A percentile compares a stretch with the other conserved stretches of the same genome.
phyloP scores from a whole-genome alignment of 2,113 vertebrate genomes.

The Apeltes quadracus region DNA sequence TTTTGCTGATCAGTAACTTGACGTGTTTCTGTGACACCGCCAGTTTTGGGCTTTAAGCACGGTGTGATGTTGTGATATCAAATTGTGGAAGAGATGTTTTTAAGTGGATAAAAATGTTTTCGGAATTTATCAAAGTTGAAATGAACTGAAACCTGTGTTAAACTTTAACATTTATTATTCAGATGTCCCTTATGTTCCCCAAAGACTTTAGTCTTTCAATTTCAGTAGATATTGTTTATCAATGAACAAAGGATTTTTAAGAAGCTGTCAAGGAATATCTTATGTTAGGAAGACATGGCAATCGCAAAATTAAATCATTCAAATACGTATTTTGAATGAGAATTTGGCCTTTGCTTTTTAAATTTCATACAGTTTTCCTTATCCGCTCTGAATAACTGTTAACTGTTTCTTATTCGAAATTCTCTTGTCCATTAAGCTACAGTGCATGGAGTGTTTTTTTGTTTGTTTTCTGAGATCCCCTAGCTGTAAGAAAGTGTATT shows the following conservation, averaged over 20 bases:
- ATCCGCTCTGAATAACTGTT: background rate
- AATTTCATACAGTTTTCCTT: background rate
- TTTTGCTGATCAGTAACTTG: background rate
- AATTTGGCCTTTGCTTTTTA: background rate
- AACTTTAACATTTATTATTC: background rate
- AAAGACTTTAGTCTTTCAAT: background rate
- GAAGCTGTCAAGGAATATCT: background rate
- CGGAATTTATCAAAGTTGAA: background rate
- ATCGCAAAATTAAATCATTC: background rate
- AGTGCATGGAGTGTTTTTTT: background rate
- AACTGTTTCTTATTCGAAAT: background rate
- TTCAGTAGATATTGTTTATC: background rate
- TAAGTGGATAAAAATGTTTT: background rate
- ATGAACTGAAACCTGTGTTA: background rate
- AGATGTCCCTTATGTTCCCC: background rate
- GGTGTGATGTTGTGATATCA: background rate
- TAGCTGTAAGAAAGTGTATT: slow-evolving; percentile 40
- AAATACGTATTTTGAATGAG: background rate
- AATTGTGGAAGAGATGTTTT: background rate
- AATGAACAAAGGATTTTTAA: background rate
- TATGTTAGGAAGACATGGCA: background rate
- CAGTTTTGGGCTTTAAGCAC: background rate
- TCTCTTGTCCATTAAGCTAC: background rate
- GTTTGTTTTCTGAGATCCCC: background rate
- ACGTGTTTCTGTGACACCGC: background rate